phyloP scores from a whole-genome alignment of 2,888 invertebrate species.

The Tiliacea citrago region DNA sequence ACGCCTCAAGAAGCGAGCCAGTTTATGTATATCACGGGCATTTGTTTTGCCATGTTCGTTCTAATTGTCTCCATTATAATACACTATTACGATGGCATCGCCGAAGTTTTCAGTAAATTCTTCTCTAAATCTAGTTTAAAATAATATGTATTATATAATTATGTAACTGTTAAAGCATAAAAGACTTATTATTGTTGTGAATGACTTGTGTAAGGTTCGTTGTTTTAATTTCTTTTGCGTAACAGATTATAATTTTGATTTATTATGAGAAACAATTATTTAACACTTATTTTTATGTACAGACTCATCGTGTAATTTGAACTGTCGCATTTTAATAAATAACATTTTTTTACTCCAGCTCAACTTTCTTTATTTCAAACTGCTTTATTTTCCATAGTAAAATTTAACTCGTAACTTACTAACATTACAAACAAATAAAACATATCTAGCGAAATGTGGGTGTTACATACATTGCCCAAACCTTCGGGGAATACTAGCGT shows the following conservation, averaged over 20 bases:
- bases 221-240: slow-evolving; percentile 57
- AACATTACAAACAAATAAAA: not conserved
- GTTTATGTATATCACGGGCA: slow-evolving; percentile 91
- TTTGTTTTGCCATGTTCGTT: slow-evolving; percentile 92
- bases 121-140: slow-evolving; percentile 70
- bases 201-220: slow-evolving; percentile 51
- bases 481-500: not conserved
- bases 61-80: slow-evolving; percentile 91
- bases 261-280: slow-evolving; percentile 53
- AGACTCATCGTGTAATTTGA: slow-evolving; percentile 73
- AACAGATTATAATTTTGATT: slow-evolving; percentile 60
- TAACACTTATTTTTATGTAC: slow-evolving; percentile 70
- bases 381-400: not conserved
- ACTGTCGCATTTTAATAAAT: slow-evolving; percentile 76
- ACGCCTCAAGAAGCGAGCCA: slow-evolving; percentile 91
- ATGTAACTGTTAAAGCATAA: slow-evolving; percentile 56
- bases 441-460: not conserved
- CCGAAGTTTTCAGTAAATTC: slow-evolving; percentile 76
- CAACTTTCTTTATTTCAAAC: slow-evolving; percentile 23
- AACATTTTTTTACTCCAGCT: slow-evolving; percentile 65
- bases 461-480: not conserved
- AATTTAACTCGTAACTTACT: not conserved
- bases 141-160: slow-evolving; percentile 26
- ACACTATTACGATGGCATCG: slow-evolving; percentile 88
- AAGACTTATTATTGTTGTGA: slow-evolving; percentile 66